Base-by-base conservation (phyloP, 2,888 invertebrate genomes). In the Pachymerium ferrugineum region DNA sequence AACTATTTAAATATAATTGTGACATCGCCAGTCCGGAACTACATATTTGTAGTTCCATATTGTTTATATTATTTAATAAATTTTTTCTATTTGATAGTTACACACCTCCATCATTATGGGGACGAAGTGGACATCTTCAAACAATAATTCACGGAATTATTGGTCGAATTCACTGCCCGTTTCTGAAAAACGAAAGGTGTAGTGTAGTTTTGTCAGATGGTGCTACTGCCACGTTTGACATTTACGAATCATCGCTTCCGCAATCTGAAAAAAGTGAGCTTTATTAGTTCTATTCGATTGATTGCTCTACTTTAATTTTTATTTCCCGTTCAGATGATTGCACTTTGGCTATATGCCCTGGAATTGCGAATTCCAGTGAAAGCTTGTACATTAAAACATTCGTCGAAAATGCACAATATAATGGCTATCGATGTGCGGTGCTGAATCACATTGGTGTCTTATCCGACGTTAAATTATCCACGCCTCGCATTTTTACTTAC, bases 361-460 rank as follows among this genome's bases (percentile, higher is more conserved):
- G 96, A 76, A 95, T 97, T 79, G 94, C 94, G 70, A 97, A 96
- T 84, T 92, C 92, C 68, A 95, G 95, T 68, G 96, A 97, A 84
- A 93, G 93, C 80, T 91, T 94, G 72, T 97, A 97, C 84, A 93
- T 97, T 76, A 87, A 95, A 76, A 94, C 95, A 3, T 94, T 94
- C 83, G 94, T 96, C 10, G 91, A 94, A 81, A 91, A 93, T 83
- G 94, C 94, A 14, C 94, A 94, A 82, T 90, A 90, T 78, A 90
- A 92, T 81, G 96, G 96, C 0, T 96, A 92, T 84, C 86, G 95
- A 77, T 94, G 94, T 82, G 93, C 93, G 3, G 95, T 96, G 29
- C 87, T 97, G 77, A 97, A 97, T 85, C 96, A 97, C 82, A 90
- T 97, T 76, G 97, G 97, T 12, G 94, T 94, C 3, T 84, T 97